phyloP scores from a whole-genome alignment of 2,797 vertebrate species.

The Amblyraja radiata region DNA sequence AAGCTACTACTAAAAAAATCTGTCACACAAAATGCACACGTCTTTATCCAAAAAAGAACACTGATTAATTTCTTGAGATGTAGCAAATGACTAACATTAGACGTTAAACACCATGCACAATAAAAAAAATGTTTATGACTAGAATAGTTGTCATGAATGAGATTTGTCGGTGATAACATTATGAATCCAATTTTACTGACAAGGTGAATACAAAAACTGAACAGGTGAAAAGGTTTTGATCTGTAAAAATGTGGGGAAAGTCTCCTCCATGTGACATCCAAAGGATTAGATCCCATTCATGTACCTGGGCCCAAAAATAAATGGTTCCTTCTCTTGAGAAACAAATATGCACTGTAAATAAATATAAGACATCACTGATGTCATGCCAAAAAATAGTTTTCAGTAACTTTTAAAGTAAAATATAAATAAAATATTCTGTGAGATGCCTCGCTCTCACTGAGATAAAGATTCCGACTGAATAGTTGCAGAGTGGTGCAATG shows the following conservation, averaged over 20 bases:
- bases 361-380: constrained; percentile 36
- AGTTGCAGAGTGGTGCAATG: constrained; percentile 52
- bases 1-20: constrained; percentile 13
- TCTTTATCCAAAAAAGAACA: constrained; percentile 28
- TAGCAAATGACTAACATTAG: background rate
- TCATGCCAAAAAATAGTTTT: constrained; percentile 33
- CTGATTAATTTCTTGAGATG: constrained; percentile 25
- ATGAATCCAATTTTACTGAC: constrained; percentile 28
- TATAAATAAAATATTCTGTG: constrained; percentile 33
- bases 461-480: constrained; percentile 61
- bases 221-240: constrained; percentile 22
- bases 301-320: constrained; percentile 20
- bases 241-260: constrained; percentile 43
- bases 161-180: constrained; percentile 2
- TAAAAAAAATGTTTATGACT: constrained; percentile 28
- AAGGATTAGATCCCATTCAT: constrained; percentile 17
- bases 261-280: constrained; percentile 44
- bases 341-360: constrained; percentile 34
- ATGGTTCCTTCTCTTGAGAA: constrained; percentile 24
- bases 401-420: constrained; percentile 37
- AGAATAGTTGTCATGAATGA: background rate
- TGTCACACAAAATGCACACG: constrained; percentile 10
- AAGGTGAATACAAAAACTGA: constrained; percentile 8
- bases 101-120: background rate
- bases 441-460: constrained; percentile 56